These are phyloP conservation scores for Tipula confusa DNA, from an alignment of 2,888 invertebrate species.

Conservation along the genomic window DNA sequence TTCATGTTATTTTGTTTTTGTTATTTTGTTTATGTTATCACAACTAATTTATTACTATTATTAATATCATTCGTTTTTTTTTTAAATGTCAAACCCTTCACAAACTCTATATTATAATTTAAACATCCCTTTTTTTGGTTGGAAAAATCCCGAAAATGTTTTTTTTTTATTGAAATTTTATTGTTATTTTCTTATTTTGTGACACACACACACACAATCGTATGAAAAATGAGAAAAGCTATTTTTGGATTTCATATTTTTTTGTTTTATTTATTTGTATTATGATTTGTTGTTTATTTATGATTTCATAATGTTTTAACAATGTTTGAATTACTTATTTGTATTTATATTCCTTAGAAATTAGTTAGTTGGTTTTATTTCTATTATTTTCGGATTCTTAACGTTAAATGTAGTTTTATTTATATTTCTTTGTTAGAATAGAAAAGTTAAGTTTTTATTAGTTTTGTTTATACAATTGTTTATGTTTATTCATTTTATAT, in stretches of 20 bases:
- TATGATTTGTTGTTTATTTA: not conserved
- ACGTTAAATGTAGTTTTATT: not conserved
- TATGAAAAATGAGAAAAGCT: not conserved
- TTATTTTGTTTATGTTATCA: conserved; percentile 3
- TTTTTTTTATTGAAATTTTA: not conserved
- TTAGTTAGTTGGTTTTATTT: not conserved
- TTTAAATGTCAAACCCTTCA: not conserved
- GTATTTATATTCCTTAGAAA: not conserved
- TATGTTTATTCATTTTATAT: not conserved
- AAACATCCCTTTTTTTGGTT: not conserved
- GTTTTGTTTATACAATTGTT: not conserved
- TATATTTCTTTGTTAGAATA: not conserved
- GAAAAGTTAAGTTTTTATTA: not conserved
- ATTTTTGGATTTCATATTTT: not conserved
- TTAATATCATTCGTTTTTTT: not conserved
- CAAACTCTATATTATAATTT: not conserved
- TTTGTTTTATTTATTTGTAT: too few relatives aligned
- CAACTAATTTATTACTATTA: not conserved
- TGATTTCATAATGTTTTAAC: not conserved
- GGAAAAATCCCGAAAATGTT: not conserved
- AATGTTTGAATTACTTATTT: not conserved
- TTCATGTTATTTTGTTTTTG: conserved; percentile 13
- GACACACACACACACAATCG: not conserved
- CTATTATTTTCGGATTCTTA: not conserved
- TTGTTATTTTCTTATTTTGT: not conserved